These are phyloP conservation scores for Aphidoletes aphidimyza DNA, from an alignment of 2,888 invertebrate genomes.

Conservation along the genomic window DNA sequence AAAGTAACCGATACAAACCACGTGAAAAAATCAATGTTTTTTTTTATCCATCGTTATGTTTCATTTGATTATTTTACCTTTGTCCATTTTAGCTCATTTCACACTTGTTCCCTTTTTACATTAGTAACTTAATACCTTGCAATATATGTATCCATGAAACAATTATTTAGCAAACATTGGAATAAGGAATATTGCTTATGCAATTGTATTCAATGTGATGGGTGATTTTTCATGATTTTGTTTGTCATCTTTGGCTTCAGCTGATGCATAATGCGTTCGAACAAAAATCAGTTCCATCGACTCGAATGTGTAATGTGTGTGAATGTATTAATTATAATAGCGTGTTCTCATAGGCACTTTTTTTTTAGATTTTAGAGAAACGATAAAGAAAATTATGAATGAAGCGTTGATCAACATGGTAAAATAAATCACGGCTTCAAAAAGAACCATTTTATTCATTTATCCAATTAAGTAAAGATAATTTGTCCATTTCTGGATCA, in stretches of 20 bases:
- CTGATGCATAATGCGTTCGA: background rate
- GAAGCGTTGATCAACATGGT: background rate
- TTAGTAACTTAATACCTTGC: background rate
- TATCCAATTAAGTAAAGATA: too few species aligned
- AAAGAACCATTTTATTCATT: too few species aligned
- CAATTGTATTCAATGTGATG: background rate
- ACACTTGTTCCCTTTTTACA: background rate
- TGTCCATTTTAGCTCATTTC: background rate
- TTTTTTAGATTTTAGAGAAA: background rate
- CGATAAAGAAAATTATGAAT: background rate
- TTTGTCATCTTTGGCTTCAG: background rate
- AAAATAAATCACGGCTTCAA: background rate
- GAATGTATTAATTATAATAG: constrained; percentile 41
- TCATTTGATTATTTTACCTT: background rate
- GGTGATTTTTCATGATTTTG: background rate
- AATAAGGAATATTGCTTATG: background rate
- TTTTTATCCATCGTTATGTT: background rate
- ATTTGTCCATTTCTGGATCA: too few species aligned
- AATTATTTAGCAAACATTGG: too few species aligned
- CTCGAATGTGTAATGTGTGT: constrained; percentile 51
- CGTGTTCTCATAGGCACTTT: constrained; percentile 27
- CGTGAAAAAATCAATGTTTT: background rate
- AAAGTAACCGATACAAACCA: background rate
- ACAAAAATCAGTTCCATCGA: constrained; percentile 21
- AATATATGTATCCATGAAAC: background rate